A percentile compares a stretch with the other conserved stretches of the same genome.
Conservation (phyloP, 2,797 vertebrate species). For the Sebastes itinus region DNA sequence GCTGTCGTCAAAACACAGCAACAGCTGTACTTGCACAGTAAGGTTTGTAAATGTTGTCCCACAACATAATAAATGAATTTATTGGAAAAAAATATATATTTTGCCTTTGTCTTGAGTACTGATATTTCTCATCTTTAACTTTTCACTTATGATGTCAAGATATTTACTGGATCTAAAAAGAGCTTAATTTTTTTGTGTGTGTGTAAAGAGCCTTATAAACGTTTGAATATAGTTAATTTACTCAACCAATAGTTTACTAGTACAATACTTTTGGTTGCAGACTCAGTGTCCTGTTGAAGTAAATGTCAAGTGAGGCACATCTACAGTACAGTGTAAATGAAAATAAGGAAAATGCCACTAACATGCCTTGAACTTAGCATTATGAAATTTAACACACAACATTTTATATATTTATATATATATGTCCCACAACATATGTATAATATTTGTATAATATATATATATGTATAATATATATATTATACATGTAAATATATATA, state of each 20-base stretch:
- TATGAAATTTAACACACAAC: not conserved
- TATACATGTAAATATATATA: too few species aligned
- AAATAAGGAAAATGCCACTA: not conserved
- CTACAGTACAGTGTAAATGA: not conserved
- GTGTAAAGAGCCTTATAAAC: not conserved
- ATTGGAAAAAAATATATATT: conserved; percentile 18
- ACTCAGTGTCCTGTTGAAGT: not conserved
- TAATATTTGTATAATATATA: too few species aligned
- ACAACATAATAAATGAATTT: conserved; percentile 77
- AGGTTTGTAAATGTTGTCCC: conserved; percentile 79
- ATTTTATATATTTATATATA: too few species aligned
- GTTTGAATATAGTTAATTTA: not conserved
- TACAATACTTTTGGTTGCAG: not conserved
- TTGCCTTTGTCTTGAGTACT: not conserved
- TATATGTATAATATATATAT: too few species aligned
- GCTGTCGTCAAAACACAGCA: conserved; percentile 46
- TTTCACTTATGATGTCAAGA: not conserved
- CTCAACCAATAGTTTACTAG: too few species aligned
- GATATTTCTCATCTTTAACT: not conserved
- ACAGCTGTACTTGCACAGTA: conserved; percentile 69
- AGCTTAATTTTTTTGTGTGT: not conserved
- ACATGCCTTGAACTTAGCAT: not conserved
- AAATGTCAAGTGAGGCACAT: not conserved
- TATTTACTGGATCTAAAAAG: not conserved
- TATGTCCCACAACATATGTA: too few species aligned